Evolutionary conservation across 2,888 invertebrate genomes (phyloP).

Genomic region (Pheosia tremula): DNA sequence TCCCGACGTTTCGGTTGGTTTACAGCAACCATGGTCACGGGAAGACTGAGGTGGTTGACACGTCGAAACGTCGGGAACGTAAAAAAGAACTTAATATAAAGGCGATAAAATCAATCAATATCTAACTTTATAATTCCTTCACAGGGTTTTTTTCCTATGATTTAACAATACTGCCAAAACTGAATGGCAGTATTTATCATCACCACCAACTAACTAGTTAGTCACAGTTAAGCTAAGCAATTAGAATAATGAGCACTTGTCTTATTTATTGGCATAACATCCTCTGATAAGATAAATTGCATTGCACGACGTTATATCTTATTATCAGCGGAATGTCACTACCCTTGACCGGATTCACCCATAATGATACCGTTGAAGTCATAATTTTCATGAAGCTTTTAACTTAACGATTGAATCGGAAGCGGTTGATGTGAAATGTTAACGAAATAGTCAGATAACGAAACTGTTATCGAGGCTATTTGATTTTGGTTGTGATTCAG

Average conservation of each 20-base stretch:
- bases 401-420: constrained; percentile 10
- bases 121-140: no score
- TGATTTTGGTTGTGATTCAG: not conserved
- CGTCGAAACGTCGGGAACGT: no score
- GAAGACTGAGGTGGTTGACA: no score
- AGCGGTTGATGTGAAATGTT: constrained; percentile 6
- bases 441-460: not conserved
- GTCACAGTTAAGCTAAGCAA: not conserved
- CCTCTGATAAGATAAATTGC: not conserved
- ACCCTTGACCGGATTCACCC: not conserved
- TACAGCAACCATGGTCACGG: no score
- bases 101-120: no score
- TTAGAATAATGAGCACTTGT: not conserved
- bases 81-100: no score
- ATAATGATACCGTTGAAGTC: constrained; percentile 1
- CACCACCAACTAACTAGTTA: no score
- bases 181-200: no score
- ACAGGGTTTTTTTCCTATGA: no score
- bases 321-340: constrained; percentile 2
- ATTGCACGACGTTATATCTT: not conserved
- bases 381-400: constrained; percentile 10
- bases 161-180: no score
- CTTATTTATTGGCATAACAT: not conserved
- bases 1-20: no score
- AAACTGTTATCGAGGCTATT: not conserved